These are phyloP conservation scores for Nemurella pictetii DNA, from an alignment of 2,888 invertebrate genomes.

Conservation along the genomic window DNA sequence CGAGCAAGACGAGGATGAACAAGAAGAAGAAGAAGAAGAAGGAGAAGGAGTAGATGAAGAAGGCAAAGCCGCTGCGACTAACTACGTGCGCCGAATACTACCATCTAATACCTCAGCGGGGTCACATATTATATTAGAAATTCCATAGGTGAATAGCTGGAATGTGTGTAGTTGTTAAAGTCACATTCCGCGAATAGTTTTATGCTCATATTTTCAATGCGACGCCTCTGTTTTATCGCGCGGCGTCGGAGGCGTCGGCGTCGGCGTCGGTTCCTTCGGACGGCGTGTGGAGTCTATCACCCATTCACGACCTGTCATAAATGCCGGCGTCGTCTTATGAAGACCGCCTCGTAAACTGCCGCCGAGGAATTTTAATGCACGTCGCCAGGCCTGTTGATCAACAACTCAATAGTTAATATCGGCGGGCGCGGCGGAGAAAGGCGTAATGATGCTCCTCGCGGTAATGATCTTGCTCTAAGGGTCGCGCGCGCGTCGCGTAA, in stretches of 20 bases:
- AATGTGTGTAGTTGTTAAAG: constrained; percentile 22
- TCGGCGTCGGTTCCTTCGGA: not conserved
- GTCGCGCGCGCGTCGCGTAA: not conserved
- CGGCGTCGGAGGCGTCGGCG: not conserved
- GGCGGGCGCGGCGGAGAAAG: not conserved
- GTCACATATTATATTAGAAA: constrained; percentile 22
- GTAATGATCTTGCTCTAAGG: not conserved
- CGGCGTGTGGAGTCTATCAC: not conserved
- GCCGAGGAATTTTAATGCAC: not conserved
- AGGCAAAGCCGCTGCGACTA: not conserved
- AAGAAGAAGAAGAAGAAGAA: no score
- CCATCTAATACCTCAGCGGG: not conserved
- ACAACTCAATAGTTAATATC: not conserved
- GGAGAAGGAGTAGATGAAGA: no score
- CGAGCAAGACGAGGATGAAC: not conserved
- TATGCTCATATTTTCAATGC: constrained; percentile 10
- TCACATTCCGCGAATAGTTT: constrained; percentile 19
- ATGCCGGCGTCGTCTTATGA: not conserved
- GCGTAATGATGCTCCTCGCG: not conserved
- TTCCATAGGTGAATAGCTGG: constrained; percentile 20
- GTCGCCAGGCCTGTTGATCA: not conserved
- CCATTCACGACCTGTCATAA: constrained; percentile 11
- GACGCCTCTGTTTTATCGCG: not conserved
- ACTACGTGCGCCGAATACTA: constrained; percentile 12
- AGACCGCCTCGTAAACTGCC: not conserved